phyloP scores from a whole-genome alignment of 2,797 vertebrate species.

The Loris lydekkerianus region DNA sequence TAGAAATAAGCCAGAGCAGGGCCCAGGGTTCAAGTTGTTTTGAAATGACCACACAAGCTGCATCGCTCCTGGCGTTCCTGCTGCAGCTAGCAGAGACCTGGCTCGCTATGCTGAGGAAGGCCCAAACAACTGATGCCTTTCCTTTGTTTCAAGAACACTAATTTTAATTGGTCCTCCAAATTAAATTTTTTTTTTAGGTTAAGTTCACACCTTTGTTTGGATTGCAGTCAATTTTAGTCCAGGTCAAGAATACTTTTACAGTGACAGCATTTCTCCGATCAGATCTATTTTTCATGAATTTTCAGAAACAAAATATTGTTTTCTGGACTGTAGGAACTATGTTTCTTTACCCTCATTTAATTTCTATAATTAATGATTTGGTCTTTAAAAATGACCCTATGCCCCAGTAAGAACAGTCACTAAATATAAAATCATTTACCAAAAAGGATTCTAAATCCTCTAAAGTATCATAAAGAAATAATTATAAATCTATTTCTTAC shows the following conservation, averaged over 20 bases:
- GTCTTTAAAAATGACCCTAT: background rate
- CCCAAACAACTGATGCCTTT: background rate
- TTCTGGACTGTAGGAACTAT: background rate
- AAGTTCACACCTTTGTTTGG: background rate
- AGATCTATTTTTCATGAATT: background rate
- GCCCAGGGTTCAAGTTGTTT: background rate
- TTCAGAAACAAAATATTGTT: slow-evolving; percentile 5
- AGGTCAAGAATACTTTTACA: background rate
- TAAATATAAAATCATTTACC: background rate
- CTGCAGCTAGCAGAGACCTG: background rate
- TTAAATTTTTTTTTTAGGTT: background rate
- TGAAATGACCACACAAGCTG: background rate
- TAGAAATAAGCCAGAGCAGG: background rate
- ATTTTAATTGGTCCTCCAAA: background rate
- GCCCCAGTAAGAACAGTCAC: background rate
- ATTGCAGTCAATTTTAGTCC: background rate
- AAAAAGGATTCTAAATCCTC: slow-evolving; percentile 39
- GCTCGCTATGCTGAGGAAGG: background rate
- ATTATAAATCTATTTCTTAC: slow-evolving; percentile 13
- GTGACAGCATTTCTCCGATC: background rate
- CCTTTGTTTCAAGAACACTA: background rate
- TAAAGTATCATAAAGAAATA: background rate
- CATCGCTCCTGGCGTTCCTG: fast-evolving
- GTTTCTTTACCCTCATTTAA: slow-evolving; percentile 38
- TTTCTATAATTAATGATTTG: background rate